phyloP scores from a whole-genome alignment of 1,140 invertebrate species.

The Megalonaias nervosa region DNA sequence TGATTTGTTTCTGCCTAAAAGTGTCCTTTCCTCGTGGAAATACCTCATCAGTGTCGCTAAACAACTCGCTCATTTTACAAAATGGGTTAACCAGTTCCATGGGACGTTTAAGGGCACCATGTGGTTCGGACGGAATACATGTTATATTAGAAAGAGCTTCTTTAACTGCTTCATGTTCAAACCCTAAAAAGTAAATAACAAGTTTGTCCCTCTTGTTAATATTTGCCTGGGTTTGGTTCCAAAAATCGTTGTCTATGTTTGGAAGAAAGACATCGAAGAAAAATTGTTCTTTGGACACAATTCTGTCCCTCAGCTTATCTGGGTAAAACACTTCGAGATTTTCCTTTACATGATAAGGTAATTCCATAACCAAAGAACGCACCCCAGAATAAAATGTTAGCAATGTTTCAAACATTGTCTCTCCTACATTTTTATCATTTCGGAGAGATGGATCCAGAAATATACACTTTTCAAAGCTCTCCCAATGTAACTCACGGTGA shows the following conservation, averaged over 20 bases:
- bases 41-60: conserved; percentile 9
- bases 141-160: not conserved
- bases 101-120: conserved; percentile 8
- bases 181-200: conserved; percentile 6
- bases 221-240: not conserved
- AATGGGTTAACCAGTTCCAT: conserved; percentile 19
- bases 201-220: conserved; percentile 5
- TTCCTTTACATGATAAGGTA: conserved; percentile 1
- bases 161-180: not conserved
- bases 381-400: not conserved
- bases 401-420: conserved; percentile 2
- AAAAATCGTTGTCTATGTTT: conserved; percentile 5
- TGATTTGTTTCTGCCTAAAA: conserved; percentile 8
- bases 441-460: conserved; percentile 13
- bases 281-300: conserved; percentile 5
- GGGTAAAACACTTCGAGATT: conserved; percentile 14
- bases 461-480: not conserved
- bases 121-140: conserved; percentile 30
- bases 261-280: conserved; percentile 8
- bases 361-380: not conserved
- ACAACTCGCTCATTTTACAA: not conserved
- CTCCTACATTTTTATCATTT: not conserved
- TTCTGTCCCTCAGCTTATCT: conserved; percentile 11
- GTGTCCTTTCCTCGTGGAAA: conserved; percentile 5
- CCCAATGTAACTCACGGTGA: not conserved